Evolutionary conservation across 2,797 vertebrate genomes (phyloP).

Genomic region (Diplodus puntazzo): DNA sequence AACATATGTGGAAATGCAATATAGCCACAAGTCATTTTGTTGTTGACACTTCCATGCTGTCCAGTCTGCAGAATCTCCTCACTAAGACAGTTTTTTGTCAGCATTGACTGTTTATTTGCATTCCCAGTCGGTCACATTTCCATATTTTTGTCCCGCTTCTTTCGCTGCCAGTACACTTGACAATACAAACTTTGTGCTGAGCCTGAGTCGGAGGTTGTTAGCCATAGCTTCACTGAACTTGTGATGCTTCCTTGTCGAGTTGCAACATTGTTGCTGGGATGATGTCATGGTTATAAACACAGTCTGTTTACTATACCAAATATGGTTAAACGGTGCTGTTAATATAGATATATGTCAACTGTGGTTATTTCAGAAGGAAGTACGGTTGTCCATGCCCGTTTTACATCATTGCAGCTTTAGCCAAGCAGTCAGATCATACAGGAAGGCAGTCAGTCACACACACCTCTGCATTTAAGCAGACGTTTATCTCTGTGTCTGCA

Average conservation of each 20-base stretch:
- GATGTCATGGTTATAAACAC: constrained; percentile 5
- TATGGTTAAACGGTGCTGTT: neutral
- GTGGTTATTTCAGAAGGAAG: constrained; percentile 13
- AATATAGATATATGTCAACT: neutral
- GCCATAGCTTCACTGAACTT: neutral
- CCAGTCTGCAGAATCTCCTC: constrained; percentile 36
- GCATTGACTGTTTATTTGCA: constrained; percentile 72
- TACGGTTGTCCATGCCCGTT: constrained; percentile 6
- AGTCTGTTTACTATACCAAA: neutral
- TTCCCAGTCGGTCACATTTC: constrained; percentile 77
- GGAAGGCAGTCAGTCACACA: constrained; percentile 11
- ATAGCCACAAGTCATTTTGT: constrained; percentile 51
- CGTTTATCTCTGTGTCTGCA: constrained; percentile 12
- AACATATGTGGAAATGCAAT: constrained; percentile 55
- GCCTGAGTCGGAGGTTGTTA: neutral
- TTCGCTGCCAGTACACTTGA: constrained; percentile 27
- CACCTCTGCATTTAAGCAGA: neutral
- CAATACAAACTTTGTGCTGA: constrained; percentile 49
- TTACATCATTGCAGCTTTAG: constrained; percentile 6
- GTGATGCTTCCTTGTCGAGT: neutral
- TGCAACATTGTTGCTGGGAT: constrained; percentile 1
- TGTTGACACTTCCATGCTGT: constrained; percentile 61
- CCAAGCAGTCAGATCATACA: constrained; percentile 13
- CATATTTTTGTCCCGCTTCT: constrained; percentile 63
- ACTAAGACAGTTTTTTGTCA: constrained; percentile 27